Percentiles rank a stretch among this genome's conserved stretches.
These are phyloP conservation scores for Capreolus pygargus DNA, from an alignment of 2,113 vertebrate genomes.

Conservation along the genomic window DNA sequence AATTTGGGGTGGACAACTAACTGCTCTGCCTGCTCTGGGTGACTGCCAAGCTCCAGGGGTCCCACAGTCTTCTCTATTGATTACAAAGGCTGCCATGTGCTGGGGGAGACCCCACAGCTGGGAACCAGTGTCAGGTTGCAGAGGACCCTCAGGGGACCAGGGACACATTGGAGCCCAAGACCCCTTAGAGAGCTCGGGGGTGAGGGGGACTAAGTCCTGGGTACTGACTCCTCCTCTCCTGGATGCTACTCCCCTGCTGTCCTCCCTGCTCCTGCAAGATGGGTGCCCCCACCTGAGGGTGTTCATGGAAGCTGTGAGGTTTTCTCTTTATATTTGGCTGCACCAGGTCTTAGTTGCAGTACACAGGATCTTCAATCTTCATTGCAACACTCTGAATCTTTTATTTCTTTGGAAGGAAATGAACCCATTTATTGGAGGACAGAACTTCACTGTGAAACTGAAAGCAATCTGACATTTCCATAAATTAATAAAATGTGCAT, in stretches of 20 bases:
- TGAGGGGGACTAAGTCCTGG: too few relatives aligned
- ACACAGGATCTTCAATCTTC: neutral
- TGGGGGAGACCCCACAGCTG: neutral
- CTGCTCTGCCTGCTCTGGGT: constrained; percentile 81
- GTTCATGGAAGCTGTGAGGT: neutral
- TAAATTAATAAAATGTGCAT: neutral
- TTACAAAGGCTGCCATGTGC: constrained; percentile 75
- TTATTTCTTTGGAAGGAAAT: neutral
- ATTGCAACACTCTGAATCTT: neutral
- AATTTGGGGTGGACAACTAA: constrained; percentile 77
- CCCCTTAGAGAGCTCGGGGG: neutral
- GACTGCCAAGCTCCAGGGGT: fast-evolving
- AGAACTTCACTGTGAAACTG: neutral
- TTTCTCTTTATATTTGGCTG: neutral
- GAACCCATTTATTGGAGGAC: neutral
- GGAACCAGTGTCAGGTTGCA: neutral
- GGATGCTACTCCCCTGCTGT: neutral
- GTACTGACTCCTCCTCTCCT: neutral
- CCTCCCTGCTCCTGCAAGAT: constrained; percentile 17
- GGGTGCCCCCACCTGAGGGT: neutral
- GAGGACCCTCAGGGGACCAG: neutral
- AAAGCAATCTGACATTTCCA: neutral
- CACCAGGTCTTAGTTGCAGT: neutral
- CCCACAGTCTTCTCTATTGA: constrained; percentile 33
- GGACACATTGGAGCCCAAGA: fast-evolving